Conservation (phyloP, 2,888 invertebrate species). For the Tetranychus piercei region DNA sequence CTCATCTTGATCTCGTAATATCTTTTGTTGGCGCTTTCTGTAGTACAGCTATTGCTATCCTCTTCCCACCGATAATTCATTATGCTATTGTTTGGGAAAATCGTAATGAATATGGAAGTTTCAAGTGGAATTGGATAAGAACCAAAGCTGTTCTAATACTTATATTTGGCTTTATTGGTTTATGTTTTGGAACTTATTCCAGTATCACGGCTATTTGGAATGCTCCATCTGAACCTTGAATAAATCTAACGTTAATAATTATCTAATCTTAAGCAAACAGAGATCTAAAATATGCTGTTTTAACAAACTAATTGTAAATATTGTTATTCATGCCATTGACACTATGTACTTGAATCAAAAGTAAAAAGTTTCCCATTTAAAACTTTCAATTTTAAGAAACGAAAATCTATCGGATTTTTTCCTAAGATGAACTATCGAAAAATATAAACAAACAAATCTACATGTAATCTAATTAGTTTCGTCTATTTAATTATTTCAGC, state of each 20-base stretch:
- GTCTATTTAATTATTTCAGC: too few relatives aligned
- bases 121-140: conserved; percentile 6
- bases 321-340: too few relatives aligned
- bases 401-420: too few relatives aligned
- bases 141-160: conserved; percentile 53
- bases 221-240: background rate
- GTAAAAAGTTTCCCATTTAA: too few relatives aligned
- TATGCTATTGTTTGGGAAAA: conserved; percentile 59
- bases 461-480: too few relatives aligned
- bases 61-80: conserved; percentile 69
- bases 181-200: conserved; percentile 57
- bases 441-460: too few relatives aligned
- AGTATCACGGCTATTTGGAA: background rate
- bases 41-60: conserved; percentile 63
- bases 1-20: conserved; percentile 65
- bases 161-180: conserved; percentile 58
- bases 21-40: conserved; percentile 74
- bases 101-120: background rate
- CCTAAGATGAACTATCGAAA: too few relatives aligned
- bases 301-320: too few relatives aligned
- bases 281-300: too few relatives aligned
- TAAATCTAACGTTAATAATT: background rate
- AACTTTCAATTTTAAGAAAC: too few relatives aligned
- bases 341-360: too few relatives aligned
- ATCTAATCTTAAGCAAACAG: background rate